These are phyloP conservation scores for Poeciliopsis gracilis DNA, from an alignment of 2,797 vertebrate genomes.

Conservation along the genomic window DNA sequence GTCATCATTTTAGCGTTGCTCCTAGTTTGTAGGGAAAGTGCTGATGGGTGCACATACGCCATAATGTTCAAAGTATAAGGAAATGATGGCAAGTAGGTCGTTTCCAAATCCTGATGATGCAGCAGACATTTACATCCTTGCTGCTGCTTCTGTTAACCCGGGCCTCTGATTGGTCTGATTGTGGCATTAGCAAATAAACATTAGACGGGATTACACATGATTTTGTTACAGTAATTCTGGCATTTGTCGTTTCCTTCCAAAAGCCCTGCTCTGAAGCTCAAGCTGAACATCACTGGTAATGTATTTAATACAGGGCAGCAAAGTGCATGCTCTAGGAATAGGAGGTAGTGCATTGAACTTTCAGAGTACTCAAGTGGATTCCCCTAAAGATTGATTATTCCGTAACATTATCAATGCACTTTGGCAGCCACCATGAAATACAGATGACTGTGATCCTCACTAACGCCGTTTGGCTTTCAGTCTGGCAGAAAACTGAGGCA, in stretches of 20 bases:
- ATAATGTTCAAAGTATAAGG: conserved; percentile 65
- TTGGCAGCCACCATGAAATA: conserved; percentile 25
- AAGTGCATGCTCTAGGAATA: neutral
- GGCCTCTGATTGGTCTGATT: conserved; percentile 1
- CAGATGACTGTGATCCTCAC: conserved; percentile 22
- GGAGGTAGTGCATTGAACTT: conserved; percentile 11
- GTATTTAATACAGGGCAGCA: neutral
- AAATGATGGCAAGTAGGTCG: conserved; percentile 44
- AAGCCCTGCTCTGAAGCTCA: neutral
- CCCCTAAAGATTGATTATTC: conserved; percentile 41
- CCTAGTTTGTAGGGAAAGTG: conserved; percentile 49
- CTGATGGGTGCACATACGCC: conserved; percentile 55
- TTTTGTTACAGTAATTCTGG: neutral
- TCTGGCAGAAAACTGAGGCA: conserved; percentile 20
- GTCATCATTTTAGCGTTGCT: conserved; percentile 54
- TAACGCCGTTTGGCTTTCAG: conserved; percentile 19
- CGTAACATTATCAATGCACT: conserved; percentile 37
- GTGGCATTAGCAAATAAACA: conserved; percentile 11
- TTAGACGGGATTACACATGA: neutral
- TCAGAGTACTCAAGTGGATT: conserved; percentile 21
- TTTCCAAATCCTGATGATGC: conserved; percentile 54
- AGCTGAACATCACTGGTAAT: conserved; percentile 10
- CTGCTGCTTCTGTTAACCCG: neutral
- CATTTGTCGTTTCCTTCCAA: neutral
- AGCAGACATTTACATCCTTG: conserved; percentile 15